Evolutionary conservation across 2,113 vertebrate genomes (phyloP), one percentile per base, ranked within the genome.

Genomic region (Herpetotheres cachinnans): DNA sequence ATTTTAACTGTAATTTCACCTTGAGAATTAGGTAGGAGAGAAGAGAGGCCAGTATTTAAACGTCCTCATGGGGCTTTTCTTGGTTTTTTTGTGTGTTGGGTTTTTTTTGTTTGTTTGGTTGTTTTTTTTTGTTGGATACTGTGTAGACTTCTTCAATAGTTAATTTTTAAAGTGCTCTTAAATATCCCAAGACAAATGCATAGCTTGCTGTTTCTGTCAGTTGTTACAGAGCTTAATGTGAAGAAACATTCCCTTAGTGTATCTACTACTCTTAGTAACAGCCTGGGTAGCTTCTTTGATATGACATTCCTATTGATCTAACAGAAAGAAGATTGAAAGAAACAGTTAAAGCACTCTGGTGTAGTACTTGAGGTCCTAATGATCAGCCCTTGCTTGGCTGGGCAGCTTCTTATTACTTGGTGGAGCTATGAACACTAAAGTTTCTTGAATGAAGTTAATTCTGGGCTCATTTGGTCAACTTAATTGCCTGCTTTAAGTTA

Each of bases 21-120:
- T 91, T 78, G 66, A 59, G 47, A 73, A n/a, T 52, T 34, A 21
- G 29, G n/a, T 73, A 34, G 38, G 20, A 34, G 58, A 80, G 44
- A 59, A 17, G 40, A 67, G 29, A 38, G 47, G 42, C 21, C 40
- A 38, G 7, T 36, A 10, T 62, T 88, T 66, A 24, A 83, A 55
- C 32, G 27, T 44, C 25, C 32, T 20, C 18, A 15, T 1, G 2
- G 13, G 0, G 2, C 5, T 11, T 4, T 16, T 42, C 42, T 42
- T 4, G 8, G 34, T 38, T 56, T 66, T 9, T 44, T 61, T 61
- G n/a, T 6, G n/a, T n/a, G 12, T 44, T 44, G 42, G 42, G n/a
- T 38, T 70, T 27, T 34, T 9, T 44, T 61, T 61, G n/a, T 6
- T 42, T 42, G 16, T 46, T 16, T 4, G 17, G 24, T 29, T 70